Conservation (phyloP, 2,797 vertebrate genomes). For the Psittacula derbiana region DNA sequence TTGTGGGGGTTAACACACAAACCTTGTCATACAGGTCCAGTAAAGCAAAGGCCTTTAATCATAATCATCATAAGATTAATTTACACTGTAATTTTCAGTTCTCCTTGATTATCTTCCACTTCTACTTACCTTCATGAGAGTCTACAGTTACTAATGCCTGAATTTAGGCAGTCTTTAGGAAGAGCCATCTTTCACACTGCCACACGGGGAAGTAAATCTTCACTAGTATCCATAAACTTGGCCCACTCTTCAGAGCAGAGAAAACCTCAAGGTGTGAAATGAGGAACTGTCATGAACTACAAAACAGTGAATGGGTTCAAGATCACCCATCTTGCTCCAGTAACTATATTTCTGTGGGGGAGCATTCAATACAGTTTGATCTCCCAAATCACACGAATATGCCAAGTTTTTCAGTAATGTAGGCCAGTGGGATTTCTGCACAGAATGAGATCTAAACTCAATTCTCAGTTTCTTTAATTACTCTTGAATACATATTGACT, state of each 20-base stretch:
- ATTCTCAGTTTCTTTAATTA: not conserved
- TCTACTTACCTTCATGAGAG: not conserved
- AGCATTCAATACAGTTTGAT: not conserved
- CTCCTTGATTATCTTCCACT: not conserved
- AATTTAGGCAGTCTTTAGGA: not conserved
- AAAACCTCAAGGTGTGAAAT: not conserved
- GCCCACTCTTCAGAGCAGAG: not conserved
- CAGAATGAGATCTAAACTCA: not conserved
- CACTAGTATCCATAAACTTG: not conserved
- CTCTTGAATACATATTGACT: not conserved
- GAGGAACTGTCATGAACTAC: not conserved
- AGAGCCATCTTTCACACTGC: not conserved
- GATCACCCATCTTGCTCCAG: not conserved
- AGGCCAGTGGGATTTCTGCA: not conserved
- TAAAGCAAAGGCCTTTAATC: not conserved
- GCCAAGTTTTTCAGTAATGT: not conserved
- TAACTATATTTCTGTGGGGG: not conserved
- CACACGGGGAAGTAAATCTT: not conserved
- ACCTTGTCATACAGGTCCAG: not conserved
- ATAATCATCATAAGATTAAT: not conserved
- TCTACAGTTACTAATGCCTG: not conserved
- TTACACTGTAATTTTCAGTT: not conserved
- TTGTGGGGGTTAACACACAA: fast-evolving
- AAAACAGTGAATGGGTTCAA: not conserved
- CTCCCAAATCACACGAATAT: not conserved